phyloP scores from a whole-genome alignment of 2,113 vertebrate species.

The Erpornis zantholeuca region DNA sequence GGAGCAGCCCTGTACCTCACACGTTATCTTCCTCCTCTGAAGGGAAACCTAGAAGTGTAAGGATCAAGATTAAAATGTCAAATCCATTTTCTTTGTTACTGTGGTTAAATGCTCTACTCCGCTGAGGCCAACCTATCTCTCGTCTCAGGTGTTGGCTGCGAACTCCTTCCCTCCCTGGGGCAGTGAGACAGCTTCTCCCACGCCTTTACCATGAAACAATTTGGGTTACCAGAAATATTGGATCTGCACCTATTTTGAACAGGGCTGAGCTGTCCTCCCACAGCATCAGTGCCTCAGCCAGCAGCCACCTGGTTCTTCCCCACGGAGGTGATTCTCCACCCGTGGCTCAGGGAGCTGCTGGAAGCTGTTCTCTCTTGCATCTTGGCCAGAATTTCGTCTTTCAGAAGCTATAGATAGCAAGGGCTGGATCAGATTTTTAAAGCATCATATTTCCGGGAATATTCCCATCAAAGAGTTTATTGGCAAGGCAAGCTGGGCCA shows the following conservation, averaged over 20 bases:
- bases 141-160: fast-evolving
- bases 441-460: conserved; percentile 27
- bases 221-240: not conserved
- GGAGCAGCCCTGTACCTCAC: not conserved
- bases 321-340: not conserved
- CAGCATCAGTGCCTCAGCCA: not conserved
- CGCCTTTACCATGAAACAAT: fast-evolving
- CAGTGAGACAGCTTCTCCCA: not conserved
- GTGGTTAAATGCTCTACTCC: not conserved
- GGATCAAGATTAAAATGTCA: not conserved
- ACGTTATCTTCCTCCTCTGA: not conserved
- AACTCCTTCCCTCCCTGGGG: fast-evolving
- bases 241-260: not conserved
- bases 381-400: not conserved
- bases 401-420: not conserved
- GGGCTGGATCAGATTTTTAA: not conserved
- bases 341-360: not conserved
- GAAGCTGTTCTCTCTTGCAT: not conserved
- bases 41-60: not conserved
- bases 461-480: not conserved
- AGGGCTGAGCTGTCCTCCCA: not conserved
- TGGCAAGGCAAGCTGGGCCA: conserved; percentile 11
- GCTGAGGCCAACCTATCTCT: not conserved
- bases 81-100: not conserved
- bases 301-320: not conserved